Base-by-base conservation (phyloP, 2,797 vertebrate species). In the Hylomyscus alleni region DNA sequence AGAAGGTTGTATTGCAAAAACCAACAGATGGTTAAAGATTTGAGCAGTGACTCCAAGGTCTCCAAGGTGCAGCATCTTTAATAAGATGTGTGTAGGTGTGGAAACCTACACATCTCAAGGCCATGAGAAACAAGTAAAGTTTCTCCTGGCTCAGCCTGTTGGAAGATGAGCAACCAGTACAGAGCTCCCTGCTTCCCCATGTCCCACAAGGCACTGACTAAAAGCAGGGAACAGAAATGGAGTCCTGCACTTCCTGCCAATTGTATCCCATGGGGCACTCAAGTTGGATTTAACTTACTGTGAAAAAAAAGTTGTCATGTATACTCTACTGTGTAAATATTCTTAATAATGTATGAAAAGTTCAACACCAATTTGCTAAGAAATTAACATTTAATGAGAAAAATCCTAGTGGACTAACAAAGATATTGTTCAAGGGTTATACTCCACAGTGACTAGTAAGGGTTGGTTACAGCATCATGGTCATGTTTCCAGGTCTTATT, bases 371-470 rank as follows among this genome's bases (percentile, higher is more conserved):
- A 54, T 91, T 89, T 89, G n/a, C 82, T 95, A 94, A 73, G 52
- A 96, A 90, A 91, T 91, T 89, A 80, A 91, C 87, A 95, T 90
- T 52, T 77, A 73, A 76, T 92, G 56, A 94, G 80, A 87, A 85
- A 52, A 22, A 12, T 50, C 5, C 34, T 20, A 15, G 37, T 40
- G 24, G 44, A 90, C 86, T 78, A 92, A 13, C 54, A 95, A 65
- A 93, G 56, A 47, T 47, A 24, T 37, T 92, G 90, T 76, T 50
- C 20, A 78, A 95, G 92, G 31, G 9, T 56, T 24, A 80, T 7
- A 17, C 14, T 47, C 24, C 82, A 2, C 17, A 29, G 14, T 88
- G 50, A 19, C 89, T n/a, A 89, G 52, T 75, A 26, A 47, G 22
- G 17, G 4, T 40, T 85, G 85, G 9, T 3, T 10, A 4, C 6